A percentile compares a stretch with the other conserved stretches of the same genome.
Conservation (phyloP, 1,140 invertebrate species). For the Mesaphorura yosii region DNA sequence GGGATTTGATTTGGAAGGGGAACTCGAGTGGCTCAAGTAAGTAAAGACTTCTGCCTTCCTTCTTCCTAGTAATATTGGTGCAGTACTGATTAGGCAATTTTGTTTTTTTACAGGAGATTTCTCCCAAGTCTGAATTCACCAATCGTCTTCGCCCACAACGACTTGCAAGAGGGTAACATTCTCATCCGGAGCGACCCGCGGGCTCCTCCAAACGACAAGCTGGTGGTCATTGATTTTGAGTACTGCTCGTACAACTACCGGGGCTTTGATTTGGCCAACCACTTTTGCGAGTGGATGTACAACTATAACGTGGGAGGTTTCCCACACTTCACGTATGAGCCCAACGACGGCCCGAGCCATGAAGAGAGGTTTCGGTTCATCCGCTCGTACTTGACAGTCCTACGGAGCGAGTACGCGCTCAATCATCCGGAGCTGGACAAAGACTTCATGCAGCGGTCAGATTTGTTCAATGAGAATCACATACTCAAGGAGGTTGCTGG, state of each 20-base stretch:
- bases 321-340: constrained; percentile 62
- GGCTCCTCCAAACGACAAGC: constrained; percentile 31
- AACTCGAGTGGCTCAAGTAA: constrained; percentile 52
- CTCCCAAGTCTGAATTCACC: constrained; percentile 49
- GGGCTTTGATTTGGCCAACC: constrained; percentile 91
- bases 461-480: constrained; percentile 34
- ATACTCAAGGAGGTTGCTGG: constrained; percentile 64
- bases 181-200: constrained; percentile 33
- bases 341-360: constrained; percentile 55
- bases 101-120: constrained; percentile 38
- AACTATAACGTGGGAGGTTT: constrained; percentile 68
- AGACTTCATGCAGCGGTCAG: constrained; percentile 20
- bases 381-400: constrained; percentile 32
- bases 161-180: constrained; percentile 82
- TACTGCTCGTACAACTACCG: constrained; percentile 89
- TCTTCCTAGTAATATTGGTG: constrained; percentile 1
- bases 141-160: constrained; percentile 94
- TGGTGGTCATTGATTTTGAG: constrained; percentile 82
- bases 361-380: constrained; percentile 58
- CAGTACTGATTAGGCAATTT: constrained; percentile 3
- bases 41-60: constrained; percentile 30
- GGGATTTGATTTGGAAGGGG: constrained; percentile 46
- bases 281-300: constrained; percentile 89
- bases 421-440: constrained; percentile 28
- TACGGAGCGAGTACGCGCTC: constrained; percentile 23